These are phyloP conservation scores for Datnioides undecimradiatus DNA, from an alignment of 2,113 vertebrate genomes.

Conservation along the genomic window DNA sequence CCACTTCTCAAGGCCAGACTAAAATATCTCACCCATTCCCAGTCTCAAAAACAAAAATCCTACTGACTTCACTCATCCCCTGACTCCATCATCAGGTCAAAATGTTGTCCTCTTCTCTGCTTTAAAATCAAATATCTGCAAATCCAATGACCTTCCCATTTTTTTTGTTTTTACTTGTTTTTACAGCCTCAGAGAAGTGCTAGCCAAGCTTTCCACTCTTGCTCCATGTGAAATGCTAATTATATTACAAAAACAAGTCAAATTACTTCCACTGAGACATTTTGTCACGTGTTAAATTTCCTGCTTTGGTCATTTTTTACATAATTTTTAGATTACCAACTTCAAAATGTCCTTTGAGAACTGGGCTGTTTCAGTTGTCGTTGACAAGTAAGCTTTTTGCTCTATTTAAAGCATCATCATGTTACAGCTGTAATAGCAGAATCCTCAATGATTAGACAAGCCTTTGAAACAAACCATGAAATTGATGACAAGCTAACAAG, in stretches of 20 bases:
- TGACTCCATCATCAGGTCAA: background rate
- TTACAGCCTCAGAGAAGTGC: constrained; percentile 1
- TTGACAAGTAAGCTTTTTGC: constrained; percentile 9
- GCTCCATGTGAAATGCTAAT: background rate
- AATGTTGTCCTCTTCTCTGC: background rate
- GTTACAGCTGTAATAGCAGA: constrained; percentile 38
- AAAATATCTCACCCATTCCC: background rate
- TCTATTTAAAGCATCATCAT: constrained; percentile 35
- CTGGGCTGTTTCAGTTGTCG: constrained; percentile 5
- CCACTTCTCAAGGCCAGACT: background rate
- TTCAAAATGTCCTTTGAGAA: constrained; percentile 29
- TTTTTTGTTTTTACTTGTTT: too few species aligned
- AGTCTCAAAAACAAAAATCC: background rate
- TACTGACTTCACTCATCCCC: background rate
- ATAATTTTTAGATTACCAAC: background rate
- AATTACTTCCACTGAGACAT: background rate
- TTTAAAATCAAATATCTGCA: background rate
- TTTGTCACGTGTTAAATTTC: background rate
- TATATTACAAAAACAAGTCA: background rate
- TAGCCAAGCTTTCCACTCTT: background rate
- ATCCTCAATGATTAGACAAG: constrained; percentile 45
- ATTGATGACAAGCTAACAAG: constrained; percentile 68
- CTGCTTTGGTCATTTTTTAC: background rate
- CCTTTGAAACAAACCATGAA: constrained; percentile 57
- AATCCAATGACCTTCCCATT: background rate